A percentile compares a stretch with the other conserved stretches of the same genome.
phyloP scores from a whole-genome alignment of 2,888 invertebrate species.

The Lasioglossum zephyrum region DNA sequence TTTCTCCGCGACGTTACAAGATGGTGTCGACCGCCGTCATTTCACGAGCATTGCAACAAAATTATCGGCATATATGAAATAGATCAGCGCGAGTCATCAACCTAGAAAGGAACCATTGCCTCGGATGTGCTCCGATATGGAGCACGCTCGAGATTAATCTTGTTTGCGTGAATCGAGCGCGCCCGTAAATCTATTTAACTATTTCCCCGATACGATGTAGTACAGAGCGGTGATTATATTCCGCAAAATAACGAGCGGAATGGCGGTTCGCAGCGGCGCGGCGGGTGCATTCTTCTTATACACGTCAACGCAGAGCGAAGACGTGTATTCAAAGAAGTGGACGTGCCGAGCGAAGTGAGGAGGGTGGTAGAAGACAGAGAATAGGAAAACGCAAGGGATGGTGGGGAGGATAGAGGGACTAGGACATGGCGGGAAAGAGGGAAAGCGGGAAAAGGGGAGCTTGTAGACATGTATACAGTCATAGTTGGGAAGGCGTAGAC shows the following conservation, averaged over 20 bases:
- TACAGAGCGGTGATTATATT: constrained; percentile 32
- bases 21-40: not conserved
- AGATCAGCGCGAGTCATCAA: not conserved
- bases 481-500: constrained; percentile 56
- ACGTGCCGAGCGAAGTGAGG: not conserved
- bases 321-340: constrained; percentile 47
- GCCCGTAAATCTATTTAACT: constrained; percentile 17
- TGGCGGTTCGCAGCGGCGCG: not conserved
- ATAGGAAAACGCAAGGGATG: constrained; percentile 33
- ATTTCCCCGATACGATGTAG: constrained; percentile 1
- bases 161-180: constrained; percentile 18
- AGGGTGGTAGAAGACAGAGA: not conserved
- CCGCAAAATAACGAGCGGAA: constrained; percentile 16
- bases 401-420: constrained; percentile 19
- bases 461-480: constrained; percentile 41
- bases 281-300: constrained; percentile 57
- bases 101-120: not conserved
- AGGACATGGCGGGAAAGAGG: constrained; percentile 33
- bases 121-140: not conserved
- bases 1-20: not conserved
- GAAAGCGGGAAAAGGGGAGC: constrained; percentile 47
- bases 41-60: not conserved
- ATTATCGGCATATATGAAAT: not conserved
- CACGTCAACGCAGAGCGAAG: constrained; percentile 50
- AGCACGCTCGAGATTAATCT: constrained; percentile 15